Evolutionary conservation across 1,140 invertebrate species (phyloP).

Genomic region (Drosophila kikkawai): DNA sequence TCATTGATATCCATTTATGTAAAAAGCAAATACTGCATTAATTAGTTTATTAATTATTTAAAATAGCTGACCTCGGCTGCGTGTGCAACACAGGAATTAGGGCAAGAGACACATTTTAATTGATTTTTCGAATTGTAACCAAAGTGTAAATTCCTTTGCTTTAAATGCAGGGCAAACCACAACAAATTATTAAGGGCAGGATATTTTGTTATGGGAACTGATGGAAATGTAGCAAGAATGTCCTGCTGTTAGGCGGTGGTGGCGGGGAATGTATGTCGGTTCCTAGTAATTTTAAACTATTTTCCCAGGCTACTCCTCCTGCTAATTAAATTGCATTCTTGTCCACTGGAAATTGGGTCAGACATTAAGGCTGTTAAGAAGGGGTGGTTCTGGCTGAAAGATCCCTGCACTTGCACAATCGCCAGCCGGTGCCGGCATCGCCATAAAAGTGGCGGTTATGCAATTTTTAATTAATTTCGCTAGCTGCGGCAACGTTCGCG

Average conservation of each 20-base stretch:
- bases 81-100: neutral
- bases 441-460: constrained; percentile 51
- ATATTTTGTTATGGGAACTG: neutral
- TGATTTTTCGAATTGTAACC: constrained; percentile 3
- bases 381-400: neutral
- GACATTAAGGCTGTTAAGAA: constrained; percentile 31
- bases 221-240: neutral
- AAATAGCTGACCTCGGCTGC: neutral
- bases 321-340: constrained; percentile 44
- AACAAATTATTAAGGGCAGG: neutral
- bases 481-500: constrained; percentile 1
- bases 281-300: neutral
- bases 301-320: neutral
- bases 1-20: constrained; percentile 22
- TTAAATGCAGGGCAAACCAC: neutral
- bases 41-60: constrained; percentile 37
- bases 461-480: constrained; percentile 77
- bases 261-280: neutral
- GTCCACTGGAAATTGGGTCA: constrained; percentile 34
- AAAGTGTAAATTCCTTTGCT: neutral
- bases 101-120: neutral
- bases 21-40: constrained; percentile 22
- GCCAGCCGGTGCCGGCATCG: constrained; percentile 14
- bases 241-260: neutral
- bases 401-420: neutral